These are phyloP conservation scores for Falco peregrinus DNA, from an alignment of 2,797 vertebrate genomes.

Conservation along the genomic window DNA sequence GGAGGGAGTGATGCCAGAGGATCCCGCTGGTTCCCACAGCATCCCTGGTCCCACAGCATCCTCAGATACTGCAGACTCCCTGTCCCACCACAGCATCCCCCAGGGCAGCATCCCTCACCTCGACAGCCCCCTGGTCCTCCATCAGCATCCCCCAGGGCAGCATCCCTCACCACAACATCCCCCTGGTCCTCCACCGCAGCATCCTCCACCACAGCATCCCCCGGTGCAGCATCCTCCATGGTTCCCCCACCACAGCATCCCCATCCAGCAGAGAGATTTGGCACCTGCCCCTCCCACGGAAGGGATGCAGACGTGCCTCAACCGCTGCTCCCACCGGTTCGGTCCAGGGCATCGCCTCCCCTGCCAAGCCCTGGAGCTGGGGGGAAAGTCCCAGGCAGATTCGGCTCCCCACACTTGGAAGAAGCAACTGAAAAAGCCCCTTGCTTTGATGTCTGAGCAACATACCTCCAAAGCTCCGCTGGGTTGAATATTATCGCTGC, in stretches of 20 bases:
- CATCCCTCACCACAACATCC: neutral
- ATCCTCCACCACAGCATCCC: neutral
- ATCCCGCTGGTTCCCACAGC: neutral
- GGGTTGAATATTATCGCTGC: neutral
- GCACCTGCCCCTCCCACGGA: fast-evolving
- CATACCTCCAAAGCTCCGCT: fast-evolving
- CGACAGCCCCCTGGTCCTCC: neutral
- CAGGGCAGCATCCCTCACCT: neutral
- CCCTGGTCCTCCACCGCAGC: too few relatives aligned
- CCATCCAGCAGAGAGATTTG: fast-evolving
- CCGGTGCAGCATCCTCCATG: neutral
- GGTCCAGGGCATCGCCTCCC: neutral
- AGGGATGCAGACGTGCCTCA: neutral
- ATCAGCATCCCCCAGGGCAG: neutral
- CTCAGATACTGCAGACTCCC: neutral
- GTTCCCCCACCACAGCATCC: neutral
- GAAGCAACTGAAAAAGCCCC: neutral
- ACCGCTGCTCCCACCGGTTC: fast-evolving
- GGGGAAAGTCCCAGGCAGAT: neutral
- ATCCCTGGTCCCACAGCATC: neutral
- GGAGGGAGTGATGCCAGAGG: fast-evolving
- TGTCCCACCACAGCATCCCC: neutral
- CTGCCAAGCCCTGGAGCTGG: fast-evolving
- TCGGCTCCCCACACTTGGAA: neutral
- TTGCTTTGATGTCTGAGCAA: neutral